phyloP scores from a whole-genome alignment of 2,113 vertebrate species.

The Hyperopisus bebe region DNA sequence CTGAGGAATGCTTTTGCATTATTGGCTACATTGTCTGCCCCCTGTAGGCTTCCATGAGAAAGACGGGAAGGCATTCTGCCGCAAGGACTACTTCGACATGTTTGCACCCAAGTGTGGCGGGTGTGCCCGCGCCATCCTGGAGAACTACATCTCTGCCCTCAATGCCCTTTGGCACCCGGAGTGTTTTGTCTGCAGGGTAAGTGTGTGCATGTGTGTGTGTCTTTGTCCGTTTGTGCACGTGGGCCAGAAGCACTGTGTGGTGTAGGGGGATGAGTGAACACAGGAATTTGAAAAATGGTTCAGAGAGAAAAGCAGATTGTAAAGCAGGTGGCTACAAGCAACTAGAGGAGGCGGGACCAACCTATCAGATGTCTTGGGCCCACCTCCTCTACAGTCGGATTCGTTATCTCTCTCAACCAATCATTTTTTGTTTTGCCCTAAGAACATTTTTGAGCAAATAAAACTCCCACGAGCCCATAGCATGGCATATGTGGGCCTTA shows the following conservation, averaged over 20 bases:
- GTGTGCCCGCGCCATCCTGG: slow-evolving; percentile 83
- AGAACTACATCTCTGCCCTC: slow-evolving; percentile 94
- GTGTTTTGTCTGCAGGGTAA: slow-evolving; percentile 94
- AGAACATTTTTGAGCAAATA: not conserved
- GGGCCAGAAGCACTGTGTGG: not conserved
- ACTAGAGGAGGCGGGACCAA: not conserved
- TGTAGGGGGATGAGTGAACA: not conserved
- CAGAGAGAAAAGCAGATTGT: not conserved
- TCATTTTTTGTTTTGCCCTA: not conserved
- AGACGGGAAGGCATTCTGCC: slow-evolving; percentile 89
- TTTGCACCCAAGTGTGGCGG: slow-evolving; percentile 94
- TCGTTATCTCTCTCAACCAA: not conserved
- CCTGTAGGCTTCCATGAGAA: slow-evolving; percentile 87
- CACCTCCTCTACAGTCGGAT: not conserved
- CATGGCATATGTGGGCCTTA: not conserved
- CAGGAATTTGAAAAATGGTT: not conserved
- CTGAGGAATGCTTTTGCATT: not conserved
- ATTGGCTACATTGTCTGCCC: slow-evolving; percentile 13
- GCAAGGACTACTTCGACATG: slow-evolving; percentile 95
- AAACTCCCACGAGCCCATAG: too few relatives aligned
- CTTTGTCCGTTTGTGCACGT: not conserved
- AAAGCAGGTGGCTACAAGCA: not conserved
- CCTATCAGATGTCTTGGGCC: not conserved
- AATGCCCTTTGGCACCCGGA: slow-evolving; percentile 92
- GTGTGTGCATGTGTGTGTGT: slow-evolving; percentile 30